Percentiles rank a stretch among this genome's conserved stretches.
Evolutionary conservation across 2,113 vertebrate species (phyloP).

Genomic region (Cricetomys ansorgei): DNA sequence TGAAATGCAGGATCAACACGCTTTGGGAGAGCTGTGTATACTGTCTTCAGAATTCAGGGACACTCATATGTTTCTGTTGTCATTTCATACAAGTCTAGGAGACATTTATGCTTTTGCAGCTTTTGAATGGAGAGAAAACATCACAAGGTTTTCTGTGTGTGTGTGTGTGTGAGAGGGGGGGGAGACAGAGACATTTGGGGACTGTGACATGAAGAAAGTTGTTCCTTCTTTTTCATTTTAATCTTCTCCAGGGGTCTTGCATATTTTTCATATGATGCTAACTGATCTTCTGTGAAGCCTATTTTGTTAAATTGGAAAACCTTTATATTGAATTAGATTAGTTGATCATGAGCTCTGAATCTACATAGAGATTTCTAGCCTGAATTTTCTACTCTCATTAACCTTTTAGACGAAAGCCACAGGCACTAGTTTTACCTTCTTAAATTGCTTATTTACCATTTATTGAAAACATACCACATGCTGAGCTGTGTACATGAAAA

Average conservation of each 20-base stretch:
- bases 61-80: background rate
- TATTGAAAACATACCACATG: slow-evolving; percentile 58
- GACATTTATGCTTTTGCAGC: background rate
- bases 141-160: background rate
- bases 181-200: background rate
- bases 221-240: slow-evolving; percentile 57
- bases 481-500: slow-evolving; percentile 68
- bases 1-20: background rate
- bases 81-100: slow-evolving; percentile 8
- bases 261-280: slow-evolving; percentile 55
- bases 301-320: slow-evolving; percentile 63
- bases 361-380: slow-evolving; percentile 46
- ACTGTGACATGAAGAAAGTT: slow-evolving; percentile 38
- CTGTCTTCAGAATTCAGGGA: background rate
- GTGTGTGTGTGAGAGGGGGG: background rate
- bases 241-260: slow-evolving; percentile 51
- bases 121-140: background rate
- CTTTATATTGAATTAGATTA: slow-evolving; percentile 58
- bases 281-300: slow-evolving; percentile 43
- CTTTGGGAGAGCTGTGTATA: background rate
- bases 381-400: slow-evolving; percentile 71
- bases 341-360: slow-evolving; percentile 55
- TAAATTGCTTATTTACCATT: slow-evolving; percentile 67
- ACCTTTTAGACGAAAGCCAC: slow-evolving; percentile 71
- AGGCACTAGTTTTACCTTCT: slow-evolving; percentile 61